Evolutionary conservation across 2,797 vertebrate species (phyloP).

Genomic region (Ataeniobius toweri): DNA sequence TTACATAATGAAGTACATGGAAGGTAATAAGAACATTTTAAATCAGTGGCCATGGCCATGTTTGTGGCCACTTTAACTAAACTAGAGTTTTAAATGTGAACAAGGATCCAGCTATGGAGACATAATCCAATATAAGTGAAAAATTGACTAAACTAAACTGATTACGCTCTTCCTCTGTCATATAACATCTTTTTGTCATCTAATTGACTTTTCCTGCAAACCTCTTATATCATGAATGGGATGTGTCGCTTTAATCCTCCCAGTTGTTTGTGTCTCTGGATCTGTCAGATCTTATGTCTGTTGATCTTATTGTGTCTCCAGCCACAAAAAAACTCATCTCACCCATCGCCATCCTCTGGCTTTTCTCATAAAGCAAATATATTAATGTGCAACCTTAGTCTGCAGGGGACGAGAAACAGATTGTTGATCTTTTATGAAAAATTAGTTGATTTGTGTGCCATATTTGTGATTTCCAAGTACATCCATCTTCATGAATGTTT

Average conservation of each 20-base stretch:
- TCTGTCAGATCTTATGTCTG: neutral
- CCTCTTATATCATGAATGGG: neutral
- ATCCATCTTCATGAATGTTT: no score
- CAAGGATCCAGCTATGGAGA: no score
- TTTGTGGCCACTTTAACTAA: no score
- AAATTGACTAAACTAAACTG: no score
- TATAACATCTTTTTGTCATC: neutral
- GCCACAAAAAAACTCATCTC: conserved; percentile 14
- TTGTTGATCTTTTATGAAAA: neutral
- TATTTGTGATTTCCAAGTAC: no score
- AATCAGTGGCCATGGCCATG: no score
- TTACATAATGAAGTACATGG: no score
- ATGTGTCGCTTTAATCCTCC: conserved; percentile 35
- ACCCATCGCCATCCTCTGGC: neutral
- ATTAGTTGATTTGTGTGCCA: no score
- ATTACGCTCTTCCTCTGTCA: neutral
- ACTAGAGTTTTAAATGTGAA: no score
- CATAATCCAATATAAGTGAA: no score
- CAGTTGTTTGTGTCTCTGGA: conserved; percentile 2
- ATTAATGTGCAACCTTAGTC: conserved; percentile 7
- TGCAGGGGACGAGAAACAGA: neutral
- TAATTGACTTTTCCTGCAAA: conserved; percentile 3
- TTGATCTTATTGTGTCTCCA: conserved; percentile 17
- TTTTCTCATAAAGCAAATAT: conserved; percentile 21
- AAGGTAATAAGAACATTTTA: no score